A percentile compares a stretch with the other conserved stretches of the same genome.
These are phyloP conservation scores for Oligia fasciuncula DNA, from an alignment of 2,888 invertebrate species.

Conservation along the genomic window DNA sequence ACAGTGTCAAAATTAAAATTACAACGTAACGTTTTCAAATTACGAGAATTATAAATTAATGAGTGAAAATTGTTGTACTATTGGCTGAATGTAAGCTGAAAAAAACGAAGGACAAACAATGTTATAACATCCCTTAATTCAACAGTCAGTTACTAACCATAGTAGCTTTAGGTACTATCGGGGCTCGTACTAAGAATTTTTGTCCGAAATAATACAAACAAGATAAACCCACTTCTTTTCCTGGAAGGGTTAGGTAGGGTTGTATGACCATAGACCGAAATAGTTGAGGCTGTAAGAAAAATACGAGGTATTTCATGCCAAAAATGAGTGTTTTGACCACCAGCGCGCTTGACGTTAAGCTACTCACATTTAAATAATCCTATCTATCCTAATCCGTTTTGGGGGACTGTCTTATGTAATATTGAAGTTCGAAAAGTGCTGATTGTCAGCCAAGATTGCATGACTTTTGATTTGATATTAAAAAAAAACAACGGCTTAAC, in stretches of 20 bases:
- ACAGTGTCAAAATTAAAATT: no score
- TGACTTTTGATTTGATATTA: neutral
- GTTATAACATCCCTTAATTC: no score
- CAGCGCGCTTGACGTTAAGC: neutral
- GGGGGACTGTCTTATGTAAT: neutral
- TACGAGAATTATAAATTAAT: no score
- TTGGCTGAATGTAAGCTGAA: no score
- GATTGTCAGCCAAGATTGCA: neutral
- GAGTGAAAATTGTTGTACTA: no score
- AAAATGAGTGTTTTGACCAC: neutral
- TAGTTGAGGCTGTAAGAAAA: neutral
- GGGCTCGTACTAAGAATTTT: neutral
- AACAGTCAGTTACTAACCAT: no score
- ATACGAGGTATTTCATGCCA: no score
- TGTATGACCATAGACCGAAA: neutral
- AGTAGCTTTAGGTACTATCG: neutral
- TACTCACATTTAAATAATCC: neutral
- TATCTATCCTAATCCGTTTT: no score
- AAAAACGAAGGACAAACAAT: no score
- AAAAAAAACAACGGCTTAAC: no score
- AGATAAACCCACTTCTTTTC: neutral
- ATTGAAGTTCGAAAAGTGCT: neutral
- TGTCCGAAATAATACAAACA: neutral
- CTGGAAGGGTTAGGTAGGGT: neutral
- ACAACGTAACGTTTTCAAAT: no score